Base-by-base conservation (phyloP, 2,888 invertebrate genomes). In the Zhuqinia jingwanae region DNA sequence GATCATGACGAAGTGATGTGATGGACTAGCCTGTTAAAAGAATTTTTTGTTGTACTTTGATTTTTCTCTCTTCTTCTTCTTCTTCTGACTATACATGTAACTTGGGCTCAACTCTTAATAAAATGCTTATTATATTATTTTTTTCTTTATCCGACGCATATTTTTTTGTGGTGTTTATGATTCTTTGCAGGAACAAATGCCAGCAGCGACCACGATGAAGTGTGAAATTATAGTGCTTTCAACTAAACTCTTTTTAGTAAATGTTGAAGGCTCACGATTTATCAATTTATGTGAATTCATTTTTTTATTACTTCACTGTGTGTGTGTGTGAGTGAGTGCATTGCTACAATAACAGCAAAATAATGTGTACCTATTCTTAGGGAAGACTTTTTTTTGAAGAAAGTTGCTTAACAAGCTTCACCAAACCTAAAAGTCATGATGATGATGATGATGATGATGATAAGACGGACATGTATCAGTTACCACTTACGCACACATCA, bases 211-310 rank as follows among this genome's bases (percentile, higher is more conserved):
- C 65, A 82, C 56, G 81, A 27, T 65, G 30, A 77, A 84, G 84
- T 84, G 84, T 84, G 77, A 84, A 84, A 84, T 84, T 77, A 77
- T 77, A 68, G 76, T 17, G 25, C 68, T 45, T 45, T 68, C 76
- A 68, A 76, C 63, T 75, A 75, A 60, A 42, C 75, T 47, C 68
- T 63, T 58, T 47, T 50, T 42, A 76, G 17, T 22, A 42, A 56
- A 56, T 65, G 78, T 68, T 77, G 84, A 77, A 58, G 47, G 70
- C 68, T 76, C 84, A 84, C 84, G 84, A 84, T 77, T 77, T 84
- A 68, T 77, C 68, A 84, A 84, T 84, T 84, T 77, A 84, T 77
- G 82, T 75, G 80, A 80, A 80, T 68, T 80, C 80, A 68, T 80
- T 65, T 68, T n/a, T 80, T 27, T 65, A 65, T 77, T 47, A 50